Evolutionary conservation across 2,113 vertebrate genomes (phyloP).

Genomic region (Ameiurus melas): DNA sequence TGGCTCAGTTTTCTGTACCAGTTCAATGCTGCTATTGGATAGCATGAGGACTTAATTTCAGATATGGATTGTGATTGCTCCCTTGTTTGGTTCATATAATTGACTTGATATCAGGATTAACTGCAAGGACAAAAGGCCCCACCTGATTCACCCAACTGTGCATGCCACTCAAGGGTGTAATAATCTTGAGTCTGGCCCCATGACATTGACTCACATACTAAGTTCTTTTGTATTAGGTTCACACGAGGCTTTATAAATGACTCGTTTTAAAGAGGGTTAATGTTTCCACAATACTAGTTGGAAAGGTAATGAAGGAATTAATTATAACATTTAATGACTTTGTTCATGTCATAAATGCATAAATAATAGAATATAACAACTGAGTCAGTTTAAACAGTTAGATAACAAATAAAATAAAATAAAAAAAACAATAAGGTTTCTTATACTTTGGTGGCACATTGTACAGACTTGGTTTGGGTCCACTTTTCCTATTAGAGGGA

Average conservation of each 20-base stretch:
- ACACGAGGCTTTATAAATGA: neutral
- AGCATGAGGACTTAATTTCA: conserved; percentile 41
- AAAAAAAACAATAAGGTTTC: neutral
- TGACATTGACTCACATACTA: conserved; percentile 22
- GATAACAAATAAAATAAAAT: neutral
- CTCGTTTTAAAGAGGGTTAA: neutral
- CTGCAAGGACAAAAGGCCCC: conserved; percentile 20
- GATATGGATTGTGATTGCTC: conserved; percentile 43
- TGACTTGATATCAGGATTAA: conserved; percentile 24
- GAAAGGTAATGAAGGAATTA: neutral
- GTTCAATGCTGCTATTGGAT: conserved; percentile 46
- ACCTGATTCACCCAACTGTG: conserved; percentile 17
- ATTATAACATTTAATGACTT: neutral
- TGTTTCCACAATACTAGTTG: neutral
- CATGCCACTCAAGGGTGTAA: conserved; percentile 22
- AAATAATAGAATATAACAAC: neutral
- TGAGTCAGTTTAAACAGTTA: neutral
- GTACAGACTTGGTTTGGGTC: neutral
- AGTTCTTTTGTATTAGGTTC: conserved; percentile 17
- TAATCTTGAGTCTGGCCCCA: conserved; percentile 15
- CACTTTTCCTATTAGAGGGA: neutral
- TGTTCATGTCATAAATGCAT: neutral
- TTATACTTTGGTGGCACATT: neutral
- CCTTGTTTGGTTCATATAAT: conserved; percentile 21
- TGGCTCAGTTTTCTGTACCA: conserved; percentile 51